Conservation (phyloP, 2,888 invertebrate genomes). For the Trichacis sp. region DNA sequence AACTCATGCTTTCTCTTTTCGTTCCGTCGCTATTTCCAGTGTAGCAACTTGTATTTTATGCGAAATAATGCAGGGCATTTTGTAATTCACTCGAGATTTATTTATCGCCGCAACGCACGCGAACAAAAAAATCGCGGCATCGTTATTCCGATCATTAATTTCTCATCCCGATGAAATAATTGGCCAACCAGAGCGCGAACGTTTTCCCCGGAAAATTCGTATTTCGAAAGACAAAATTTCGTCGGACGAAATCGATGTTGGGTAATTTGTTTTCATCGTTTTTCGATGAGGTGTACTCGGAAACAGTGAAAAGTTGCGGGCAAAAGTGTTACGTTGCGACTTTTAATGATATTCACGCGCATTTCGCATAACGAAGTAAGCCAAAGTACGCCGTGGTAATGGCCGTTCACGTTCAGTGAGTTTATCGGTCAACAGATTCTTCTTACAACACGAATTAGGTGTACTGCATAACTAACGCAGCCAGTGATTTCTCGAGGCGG, state of each 20-base stretch:
- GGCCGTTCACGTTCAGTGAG: constrained; percentile 35
- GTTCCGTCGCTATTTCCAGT: not conserved
- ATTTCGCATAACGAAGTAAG: constrained; percentile 8
- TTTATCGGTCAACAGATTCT: constrained; percentile 39
- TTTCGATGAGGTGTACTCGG: too few relatives aligned
- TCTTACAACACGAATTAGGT: constrained; percentile 28
- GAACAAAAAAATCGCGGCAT: not conserved
- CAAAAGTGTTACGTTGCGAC: not conserved
- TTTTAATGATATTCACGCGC: constrained; percentile 8
- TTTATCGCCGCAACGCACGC: not conserved
- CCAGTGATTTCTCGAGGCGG: constrained; percentile 18
- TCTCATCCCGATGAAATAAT: not conserved
- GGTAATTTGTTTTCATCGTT: too few relatives aligned
- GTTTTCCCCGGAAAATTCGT: not conserved
- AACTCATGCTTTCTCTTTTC: constrained; percentile 5
- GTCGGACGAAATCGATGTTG: too few relatives aligned
- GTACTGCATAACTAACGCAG: constrained; percentile 16
- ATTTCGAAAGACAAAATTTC: too few relatives aligned
- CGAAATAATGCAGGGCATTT: constrained; percentile 4
- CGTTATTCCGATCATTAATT: not conserved
- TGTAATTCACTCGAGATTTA: not conserved
- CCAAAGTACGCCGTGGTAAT: constrained; percentile 20
- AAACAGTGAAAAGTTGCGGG: not conserved
- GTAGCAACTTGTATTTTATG: not conserved
- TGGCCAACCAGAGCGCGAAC: not conserved